These are phyloP conservation scores for Crax fasciolata DNA, from an alignment of 2,797 vertebrate genomes.

Conservation along the genomic window DNA sequence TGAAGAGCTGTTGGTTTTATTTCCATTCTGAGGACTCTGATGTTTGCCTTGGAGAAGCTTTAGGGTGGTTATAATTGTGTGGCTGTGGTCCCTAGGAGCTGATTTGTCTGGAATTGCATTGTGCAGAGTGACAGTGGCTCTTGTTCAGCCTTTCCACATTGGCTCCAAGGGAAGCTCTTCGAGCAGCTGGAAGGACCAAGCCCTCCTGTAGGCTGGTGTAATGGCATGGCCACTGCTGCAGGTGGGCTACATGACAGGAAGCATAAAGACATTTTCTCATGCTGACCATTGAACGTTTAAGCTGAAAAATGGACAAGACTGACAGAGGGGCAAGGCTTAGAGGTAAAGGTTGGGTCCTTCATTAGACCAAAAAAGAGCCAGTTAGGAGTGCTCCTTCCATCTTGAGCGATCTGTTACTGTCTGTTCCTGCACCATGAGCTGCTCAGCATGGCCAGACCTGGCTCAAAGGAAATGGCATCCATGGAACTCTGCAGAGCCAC, in stretches of 20 bases:
- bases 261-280: neutral
- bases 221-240: neutral
- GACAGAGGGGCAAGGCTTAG: neutral
- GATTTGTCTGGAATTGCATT: neutral
- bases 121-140: neutral
- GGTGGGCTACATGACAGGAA: neutral
- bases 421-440: neutral
- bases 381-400: neutral
- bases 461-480: neutral
- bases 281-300: neutral
- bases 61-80: neutral
- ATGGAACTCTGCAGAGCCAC: neutral
- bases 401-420: neutral
- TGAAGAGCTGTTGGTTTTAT: neutral
- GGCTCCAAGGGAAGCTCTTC: neutral
- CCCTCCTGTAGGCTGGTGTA: neutral
- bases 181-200: neutral
- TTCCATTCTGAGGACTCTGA: neutral
- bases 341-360: neutral
- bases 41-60: neutral
- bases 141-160: neutral
- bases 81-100: neutral
- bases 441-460: neutral
- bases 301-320: neutral
- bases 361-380: neutral